These are phyloP conservation scores for Orientallactaga sibirica DNA, from an alignment of 2,797 vertebrate species.

Conservation along the genomic window DNA sequence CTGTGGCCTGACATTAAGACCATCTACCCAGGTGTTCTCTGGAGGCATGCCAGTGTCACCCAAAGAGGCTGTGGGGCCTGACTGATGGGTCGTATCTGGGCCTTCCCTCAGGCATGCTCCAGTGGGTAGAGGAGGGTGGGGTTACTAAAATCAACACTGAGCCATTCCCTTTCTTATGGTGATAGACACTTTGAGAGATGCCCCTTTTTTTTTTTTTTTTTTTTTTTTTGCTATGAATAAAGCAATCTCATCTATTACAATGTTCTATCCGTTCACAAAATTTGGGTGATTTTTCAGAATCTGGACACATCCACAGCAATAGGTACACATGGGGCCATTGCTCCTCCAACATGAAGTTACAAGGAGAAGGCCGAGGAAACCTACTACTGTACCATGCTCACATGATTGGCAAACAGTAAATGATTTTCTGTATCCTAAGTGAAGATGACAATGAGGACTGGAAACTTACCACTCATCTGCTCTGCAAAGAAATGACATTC, in stretches of 20 bases:
- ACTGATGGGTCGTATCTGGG: accelerated
- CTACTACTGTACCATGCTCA: no score
- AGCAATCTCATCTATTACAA: neutral
- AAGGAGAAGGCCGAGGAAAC: neutral
- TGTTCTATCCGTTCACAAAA: neutral
- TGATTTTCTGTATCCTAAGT: conserved; percentile 9
- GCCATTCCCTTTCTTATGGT: neutral
- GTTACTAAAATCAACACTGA: neutral
- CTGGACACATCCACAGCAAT: neutral
- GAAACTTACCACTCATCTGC: neutral
- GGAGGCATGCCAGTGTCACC: accelerated
- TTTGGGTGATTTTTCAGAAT: neutral
- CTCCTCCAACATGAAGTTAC: neutral
- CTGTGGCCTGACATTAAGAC: neutral
- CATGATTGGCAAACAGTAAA: neutral
- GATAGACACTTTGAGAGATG: neutral
- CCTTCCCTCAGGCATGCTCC: neutral
- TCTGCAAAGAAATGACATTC: neutral
- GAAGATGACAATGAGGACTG: neutral
- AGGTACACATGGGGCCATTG: neutral
- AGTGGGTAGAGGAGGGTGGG: no score
- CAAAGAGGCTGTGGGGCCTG: neutral
- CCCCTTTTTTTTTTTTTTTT: neutral
- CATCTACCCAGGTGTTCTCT: neutral
- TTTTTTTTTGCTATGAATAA: neutral